Conservation (phyloP, 2,888 invertebrate species). For the Pollenia griseotomentosa region DNA sequence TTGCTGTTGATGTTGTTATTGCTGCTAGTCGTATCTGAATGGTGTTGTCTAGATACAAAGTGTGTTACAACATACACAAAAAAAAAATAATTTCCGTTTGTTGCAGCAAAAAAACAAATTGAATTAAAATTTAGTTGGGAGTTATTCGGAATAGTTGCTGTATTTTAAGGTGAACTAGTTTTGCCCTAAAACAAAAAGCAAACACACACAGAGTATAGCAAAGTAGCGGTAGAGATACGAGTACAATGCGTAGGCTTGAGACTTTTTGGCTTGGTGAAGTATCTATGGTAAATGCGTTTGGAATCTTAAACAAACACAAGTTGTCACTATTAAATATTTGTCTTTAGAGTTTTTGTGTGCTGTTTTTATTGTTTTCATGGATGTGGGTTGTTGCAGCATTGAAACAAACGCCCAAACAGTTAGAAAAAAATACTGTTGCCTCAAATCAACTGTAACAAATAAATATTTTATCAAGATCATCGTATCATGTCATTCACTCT, state of each 20-base stretch:
- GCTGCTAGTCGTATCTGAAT: background rate
- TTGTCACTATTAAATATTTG: slow-evolving; percentile 56
- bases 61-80: slow-evolving; percentile 17
- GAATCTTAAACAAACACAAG: slow-evolving; percentile 57
- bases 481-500: slow-evolving; percentile 47
- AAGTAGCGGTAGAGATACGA: slow-evolving; percentile 20
- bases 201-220: slow-evolving; percentile 14
- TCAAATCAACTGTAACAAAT: slow-evolving; percentile 35
- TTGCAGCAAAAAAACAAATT: slow-evolving; percentile 12
- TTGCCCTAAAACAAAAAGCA: slow-evolving; percentile 63
- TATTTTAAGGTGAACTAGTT: slow-evolving; percentile 71
- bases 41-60: slow-evolving; percentile 1
- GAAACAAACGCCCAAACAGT: slow-evolving; percentile 69
- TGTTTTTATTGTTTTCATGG: slow-evolving; percentile 32
- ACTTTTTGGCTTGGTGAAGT: background rate
- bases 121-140: slow-evolving; percentile 35
- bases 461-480: slow-evolving; percentile 65
- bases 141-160: slow-evolving; percentile 44
- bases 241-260: slow-evolving; percentile 51
- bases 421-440: background rate
- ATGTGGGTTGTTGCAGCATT: slow-evolving; percentile 53
- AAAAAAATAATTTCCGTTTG: slow-evolving; percentile 58
- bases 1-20: slow-evolving; percentile 16
- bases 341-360: slow-evolving; percentile 8
- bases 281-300: slow-evolving; percentile 25